Percentiles rank a stretch among this genome's conserved stretches.
phyloP scores from a whole-genome alignment of 1,140 invertebrate genomes.

The Zaprionus kolodkinae region DNA sequence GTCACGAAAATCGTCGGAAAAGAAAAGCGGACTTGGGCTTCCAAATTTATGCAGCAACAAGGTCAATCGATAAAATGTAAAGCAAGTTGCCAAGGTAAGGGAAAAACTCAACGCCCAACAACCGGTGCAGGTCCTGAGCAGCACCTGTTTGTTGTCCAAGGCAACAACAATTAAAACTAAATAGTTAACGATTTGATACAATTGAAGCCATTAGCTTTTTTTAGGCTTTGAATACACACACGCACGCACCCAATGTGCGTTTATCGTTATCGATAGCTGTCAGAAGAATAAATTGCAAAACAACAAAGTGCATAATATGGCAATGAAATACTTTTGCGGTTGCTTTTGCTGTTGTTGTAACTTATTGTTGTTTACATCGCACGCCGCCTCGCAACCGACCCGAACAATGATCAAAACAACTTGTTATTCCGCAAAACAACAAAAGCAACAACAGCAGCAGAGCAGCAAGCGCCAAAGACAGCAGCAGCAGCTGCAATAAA shows the following conservation, averaged over 20 bases:
- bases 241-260: constrained; percentile 48
- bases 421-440: constrained; percentile 67
- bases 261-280: constrained; percentile 62
- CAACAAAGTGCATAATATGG: constrained; percentile 56
- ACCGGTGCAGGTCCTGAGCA: constrained; percentile 53
- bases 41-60: constrained; percentile 77
- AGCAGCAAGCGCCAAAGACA: background rate
- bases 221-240: constrained; percentile 51
- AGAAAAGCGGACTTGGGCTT: constrained; percentile 11
- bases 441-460: constrained; percentile 26
- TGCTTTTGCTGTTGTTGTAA: constrained; percentile 46
- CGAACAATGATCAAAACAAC: constrained; percentile 72
- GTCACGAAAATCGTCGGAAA: constrained; percentile 39
- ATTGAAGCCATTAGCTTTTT: constrained; percentile 53
- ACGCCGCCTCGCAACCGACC: constrained; percentile 47
- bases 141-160: constrained; percentile 72
- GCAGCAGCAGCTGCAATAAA: background rate
- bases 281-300: constrained; percentile 24
- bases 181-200: constrained; percentile 55
- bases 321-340: constrained; percentile 78
- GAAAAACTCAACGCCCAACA: constrained; percentile 61
- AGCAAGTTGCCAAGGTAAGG: constrained; percentile 68
- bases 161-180: constrained; percentile 72
- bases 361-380: constrained; percentile 49
- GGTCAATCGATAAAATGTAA: constrained; percentile 78